Percentiles rank a stretch among this genome's conserved stretches.
phyloP scores from a whole-genome alignment of 2,888 invertebrate species.

The Himalopsyche tibetana region DNA sequence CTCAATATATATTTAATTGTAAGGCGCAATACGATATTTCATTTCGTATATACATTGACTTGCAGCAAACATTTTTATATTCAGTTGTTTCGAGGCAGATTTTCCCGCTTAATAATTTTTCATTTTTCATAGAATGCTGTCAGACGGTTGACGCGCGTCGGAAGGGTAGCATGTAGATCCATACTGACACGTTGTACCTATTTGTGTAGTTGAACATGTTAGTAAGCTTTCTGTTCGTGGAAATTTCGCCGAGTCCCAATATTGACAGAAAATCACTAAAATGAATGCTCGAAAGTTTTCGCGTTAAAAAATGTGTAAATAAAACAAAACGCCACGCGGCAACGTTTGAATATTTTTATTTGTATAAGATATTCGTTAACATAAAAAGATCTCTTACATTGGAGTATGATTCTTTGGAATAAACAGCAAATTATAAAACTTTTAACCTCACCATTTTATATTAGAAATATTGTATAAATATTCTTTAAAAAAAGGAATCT shows the following conservation, averaged over 20 bases:
- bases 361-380: too few relatives aligned
- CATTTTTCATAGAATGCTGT: conserved; percentile 26
- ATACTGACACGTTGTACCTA: not conserved
- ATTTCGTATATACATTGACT: too few relatives aligned
- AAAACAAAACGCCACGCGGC: too few relatives aligned
- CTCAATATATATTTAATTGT: too few relatives aligned
- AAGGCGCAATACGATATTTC: too few relatives aligned
- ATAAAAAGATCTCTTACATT: too few relatives aligned
- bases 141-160: conserved; percentile 4
- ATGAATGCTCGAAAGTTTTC: conserved; percentile 4
- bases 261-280: conserved; percentile 38
- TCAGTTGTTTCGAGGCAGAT: not conserved
- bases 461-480: too few relatives aligned
- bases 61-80: not conserved
- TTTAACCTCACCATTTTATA: too few relatives aligned
- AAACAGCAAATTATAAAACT: too few relatives aligned
- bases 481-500: too few relatives aligned
- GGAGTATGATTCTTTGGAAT: too few relatives aligned
- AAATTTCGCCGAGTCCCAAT: conserved; percentile 2
- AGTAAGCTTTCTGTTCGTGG: not conserved
- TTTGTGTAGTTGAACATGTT: not conserved
- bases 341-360: too few relatives aligned
- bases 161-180: not conserved
- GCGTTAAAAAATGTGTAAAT: not conserved
- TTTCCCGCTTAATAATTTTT: conserved; percentile 31